A percentile compares a stretch with the other conserved stretches of the same genome.
Conservation (phyloP, 1,140 invertebrate genomes). For the Branchinecta lindahli region DNA sequence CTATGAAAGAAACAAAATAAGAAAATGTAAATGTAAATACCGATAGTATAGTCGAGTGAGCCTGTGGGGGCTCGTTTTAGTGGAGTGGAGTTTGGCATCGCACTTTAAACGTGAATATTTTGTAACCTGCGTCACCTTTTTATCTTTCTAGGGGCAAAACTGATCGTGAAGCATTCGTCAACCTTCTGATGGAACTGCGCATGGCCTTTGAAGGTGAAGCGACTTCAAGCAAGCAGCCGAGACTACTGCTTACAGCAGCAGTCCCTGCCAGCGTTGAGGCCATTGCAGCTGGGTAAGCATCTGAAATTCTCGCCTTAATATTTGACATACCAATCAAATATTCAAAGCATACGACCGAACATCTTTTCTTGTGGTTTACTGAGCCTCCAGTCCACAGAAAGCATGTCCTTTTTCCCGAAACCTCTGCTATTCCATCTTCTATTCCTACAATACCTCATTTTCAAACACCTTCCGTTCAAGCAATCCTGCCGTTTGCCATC, state of each 20-base stretch:
- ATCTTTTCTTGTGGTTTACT: not conserved
- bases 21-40: too few relatives aligned
- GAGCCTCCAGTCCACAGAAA: too few relatives aligned
- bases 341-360: not conserved
- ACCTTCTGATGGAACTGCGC: constrained; percentile 62
- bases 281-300: constrained; percentile 57
- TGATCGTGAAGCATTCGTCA: constrained; percentile 62
- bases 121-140: not conserved
- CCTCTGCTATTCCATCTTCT: not conserved
- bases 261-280: constrained; percentile 84
- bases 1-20: too few relatives aligned
- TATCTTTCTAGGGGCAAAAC: constrained; percentile 48
- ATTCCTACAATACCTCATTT: not conserved
- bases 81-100: too few relatives aligned
- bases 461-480: too few relatives aligned
- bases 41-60: too few relatives aligned
- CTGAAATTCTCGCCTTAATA: not conserved
- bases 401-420: not conserved
- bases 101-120: too few relatives aligned
- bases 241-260: constrained; percentile 70
- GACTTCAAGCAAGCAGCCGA: constrained; percentile 54
- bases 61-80: too few relatives aligned
- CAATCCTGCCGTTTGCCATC: too few relatives aligned
- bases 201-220: constrained; percentile 79
- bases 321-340: not conserved